Evolutionary conservation across 2,888 invertebrate genomes (phyloP).

Genomic region (Crossocerus cetratus): DNA sequence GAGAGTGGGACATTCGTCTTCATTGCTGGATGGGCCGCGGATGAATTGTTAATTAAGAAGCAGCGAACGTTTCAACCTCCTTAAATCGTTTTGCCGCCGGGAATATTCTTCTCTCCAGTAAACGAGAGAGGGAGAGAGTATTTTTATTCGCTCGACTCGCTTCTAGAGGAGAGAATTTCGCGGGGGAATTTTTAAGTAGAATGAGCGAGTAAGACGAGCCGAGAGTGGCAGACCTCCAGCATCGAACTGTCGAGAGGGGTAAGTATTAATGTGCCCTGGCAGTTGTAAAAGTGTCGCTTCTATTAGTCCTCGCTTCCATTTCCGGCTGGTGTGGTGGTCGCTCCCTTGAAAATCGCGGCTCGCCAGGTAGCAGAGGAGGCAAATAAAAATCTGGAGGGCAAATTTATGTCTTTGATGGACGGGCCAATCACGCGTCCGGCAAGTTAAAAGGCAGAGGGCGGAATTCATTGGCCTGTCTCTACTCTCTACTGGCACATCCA

Average conservation of each 20-base stretch:
- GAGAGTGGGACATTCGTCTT: slow-evolving; percentile 11
- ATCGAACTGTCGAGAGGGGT: slow-evolving; percentile 3
- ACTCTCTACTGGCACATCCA: slow-evolving; percentile 4
- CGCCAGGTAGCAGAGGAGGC: slow-evolving; percentile 3
- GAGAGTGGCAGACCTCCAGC: too few species aligned
- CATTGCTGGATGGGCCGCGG: neutral
- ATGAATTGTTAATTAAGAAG: slow-evolving; percentile 18
- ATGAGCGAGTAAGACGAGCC: too few species aligned
- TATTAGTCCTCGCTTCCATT: neutral
- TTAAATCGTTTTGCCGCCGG: too few species aligned
- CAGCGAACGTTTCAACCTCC: neutral
- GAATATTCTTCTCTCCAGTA: too few species aligned
- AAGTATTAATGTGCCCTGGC: slow-evolving; percentile 17
- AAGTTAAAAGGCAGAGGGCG: neutral
- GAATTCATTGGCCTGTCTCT: neutral
- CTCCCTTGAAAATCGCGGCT: too few species aligned
- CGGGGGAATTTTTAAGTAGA: too few species aligned
- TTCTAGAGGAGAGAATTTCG: too few species aligned
- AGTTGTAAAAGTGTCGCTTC: slow-evolving; percentile 6
- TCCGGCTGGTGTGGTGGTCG: neutral
- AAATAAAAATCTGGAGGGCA: slow-evolving; percentile 19
- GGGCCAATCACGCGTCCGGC: slow-evolving; percentile 17
- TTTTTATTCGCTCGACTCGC: too few species aligned
- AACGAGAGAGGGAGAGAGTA: too few species aligned
- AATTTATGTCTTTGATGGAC: slow-evolving; percentile 39